Base-by-base conservation (phyloP, 2,113 vertebrate genomes). In the Rhea americana region DNA sequence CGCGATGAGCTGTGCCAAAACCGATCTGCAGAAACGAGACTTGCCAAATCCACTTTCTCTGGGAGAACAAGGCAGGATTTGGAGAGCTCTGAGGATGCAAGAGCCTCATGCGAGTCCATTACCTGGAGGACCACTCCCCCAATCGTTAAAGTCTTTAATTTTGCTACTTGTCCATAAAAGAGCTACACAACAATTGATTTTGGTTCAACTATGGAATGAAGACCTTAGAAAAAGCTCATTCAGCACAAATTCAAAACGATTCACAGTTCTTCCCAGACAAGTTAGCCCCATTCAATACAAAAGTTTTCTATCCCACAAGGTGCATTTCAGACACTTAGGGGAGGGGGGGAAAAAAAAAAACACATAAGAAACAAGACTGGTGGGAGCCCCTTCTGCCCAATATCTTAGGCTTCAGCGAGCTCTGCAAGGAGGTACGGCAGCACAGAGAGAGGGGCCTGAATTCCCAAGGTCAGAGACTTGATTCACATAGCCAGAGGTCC, bases 101-200 rank as follows among this genome's bases (percentile, higher is more conserved):
- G 83, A 21, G 50, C 82, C 89, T 85, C 30, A 37, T 39, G 55
- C 8, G 43, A 85, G 82, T 62, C 79, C 67, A 85, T 94, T 93
- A 94, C 85, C 87, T 85, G 20, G 50, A 66, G 75, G 55, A 82
- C 75, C n/a, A 61, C 71, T 41, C 50, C 53, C 55, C 91, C 87
- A 84, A 25, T 63, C 82, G 87, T 82, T 47, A 77, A 25, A 72
- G 59, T 53, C 76, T 89, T 91, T 83, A 93, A 87, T 82, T 89
- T 93, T 18, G 4, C 55, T 90, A 67, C 79, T 81, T 91, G 80
- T 56, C 76, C 39, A 21, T 62, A 93, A 95, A 77, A 82, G 35
- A 85, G 47, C 63, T 67, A 76, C 63, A 85, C 80, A 91, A 94
- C 73, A 91, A 88, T 41, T 85, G 92, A 83, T 73, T 91, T 77